phyloP scores from a whole-genome alignment of 2,888 invertebrate genomes.

The Stenurella melanura region DNA sequence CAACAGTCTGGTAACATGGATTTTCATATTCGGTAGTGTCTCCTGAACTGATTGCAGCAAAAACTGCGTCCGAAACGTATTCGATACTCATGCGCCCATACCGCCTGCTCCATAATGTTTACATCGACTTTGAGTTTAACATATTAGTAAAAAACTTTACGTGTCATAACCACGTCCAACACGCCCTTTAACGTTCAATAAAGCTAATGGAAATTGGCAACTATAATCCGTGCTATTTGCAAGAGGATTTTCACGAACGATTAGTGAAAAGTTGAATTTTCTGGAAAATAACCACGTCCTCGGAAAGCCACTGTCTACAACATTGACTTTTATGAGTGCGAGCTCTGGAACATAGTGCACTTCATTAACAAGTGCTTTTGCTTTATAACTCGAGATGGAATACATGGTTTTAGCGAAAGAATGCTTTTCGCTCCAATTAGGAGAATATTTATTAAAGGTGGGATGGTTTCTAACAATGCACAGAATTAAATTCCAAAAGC shows the following conservation, averaged over 20 bases:
- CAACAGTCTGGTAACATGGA: too few relatives aligned
- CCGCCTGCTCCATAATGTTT: too few relatives aligned
- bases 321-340: neutral
- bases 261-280: neutral
- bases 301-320: neutral
- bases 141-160: too few relatives aligned
- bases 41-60: too few relatives aligned
- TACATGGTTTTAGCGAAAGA: neutral
- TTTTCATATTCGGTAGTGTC: too few relatives aligned
- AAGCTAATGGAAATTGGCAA: constrained; percentile 2
- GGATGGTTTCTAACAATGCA: neutral
- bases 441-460: neutral
- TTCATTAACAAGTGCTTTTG: neutral
- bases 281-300: constrained; percentile 1
- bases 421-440: neutral
- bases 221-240: neutral
- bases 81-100: too few relatives aligned
- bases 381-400: neutral
- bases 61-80: too few relatives aligned
- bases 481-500: neutral
- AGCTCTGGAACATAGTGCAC: neutral
- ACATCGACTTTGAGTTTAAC: too few relatives aligned
- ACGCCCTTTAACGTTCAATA: neutral
- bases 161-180: too few relatives aligned
- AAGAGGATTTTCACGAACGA: neutral